Conservation (phyloP, 2,113 vertebrate species). For the Hyperopisus bebe region DNA sequence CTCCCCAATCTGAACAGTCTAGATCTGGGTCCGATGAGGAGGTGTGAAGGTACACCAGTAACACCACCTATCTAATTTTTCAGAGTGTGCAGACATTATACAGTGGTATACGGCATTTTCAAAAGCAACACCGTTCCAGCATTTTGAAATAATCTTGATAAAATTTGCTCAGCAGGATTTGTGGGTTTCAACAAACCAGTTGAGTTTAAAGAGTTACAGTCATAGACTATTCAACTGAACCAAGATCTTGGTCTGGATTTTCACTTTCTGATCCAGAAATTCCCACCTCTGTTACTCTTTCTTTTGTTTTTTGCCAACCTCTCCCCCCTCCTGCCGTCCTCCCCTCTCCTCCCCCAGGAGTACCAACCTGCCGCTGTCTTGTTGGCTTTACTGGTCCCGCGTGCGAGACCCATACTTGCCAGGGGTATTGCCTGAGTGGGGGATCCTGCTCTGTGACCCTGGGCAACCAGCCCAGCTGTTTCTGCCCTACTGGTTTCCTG, state of each 20-base stretch:
- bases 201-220: not conserved
- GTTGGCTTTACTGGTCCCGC: conserved; percentile 84
- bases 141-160: not conserved
- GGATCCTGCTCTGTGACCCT: conserved; percentile 82
- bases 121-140: not conserved
- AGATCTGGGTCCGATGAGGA: too few relatives aligned
- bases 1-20: too few relatives aligned
- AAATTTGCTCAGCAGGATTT: not conserved
- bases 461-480: conserved; percentile 90
- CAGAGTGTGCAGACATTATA: not conserved
- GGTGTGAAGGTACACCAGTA: not conserved
- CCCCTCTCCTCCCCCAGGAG: conserved; percentile 56
- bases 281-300: not conserved
- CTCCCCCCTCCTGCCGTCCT: not conserved
- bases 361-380: conserved; percentile 88
- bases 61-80: not conserved
- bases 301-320: not conserved
- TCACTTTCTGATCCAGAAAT: not conserved
- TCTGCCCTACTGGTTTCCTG: conserved; percentile 64
- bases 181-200: not conserved
- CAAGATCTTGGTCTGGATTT: not conserved
- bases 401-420: conserved; percentile 77
- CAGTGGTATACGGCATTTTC: not conserved
- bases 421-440: conserved; percentile 76
- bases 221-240: not conserved